Base-by-base conservation (phyloP, 2,797 vertebrate genomes). In the Coregonus suidteri region DNA sequence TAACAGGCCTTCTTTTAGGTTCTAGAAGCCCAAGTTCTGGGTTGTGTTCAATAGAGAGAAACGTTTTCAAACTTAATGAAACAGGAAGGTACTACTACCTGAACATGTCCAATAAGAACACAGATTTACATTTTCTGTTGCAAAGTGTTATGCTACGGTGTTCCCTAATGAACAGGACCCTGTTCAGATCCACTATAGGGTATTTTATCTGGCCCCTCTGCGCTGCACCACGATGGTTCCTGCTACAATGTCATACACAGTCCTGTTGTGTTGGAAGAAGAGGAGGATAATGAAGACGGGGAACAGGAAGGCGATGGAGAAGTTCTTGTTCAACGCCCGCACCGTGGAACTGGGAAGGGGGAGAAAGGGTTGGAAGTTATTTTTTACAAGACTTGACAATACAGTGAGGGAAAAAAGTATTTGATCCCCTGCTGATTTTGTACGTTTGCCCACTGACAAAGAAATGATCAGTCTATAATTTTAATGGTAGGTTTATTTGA, bases 211-310 rank as follows among this genome's bases (percentile, higher is more conserved):
- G 75, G 91, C 87, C 78, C 93, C 92, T 0, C 94, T 94, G 86
- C 95, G 94, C 83, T 93, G 95, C 85, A 97, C 96, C 86, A 97
- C 96, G 73, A 97, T 96, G 86, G 96, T 97, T 82, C 96, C 95
- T 70, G 96, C 96, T 83, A 96, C 96, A 71, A 97, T 96, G 81
- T 96, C 96, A 20, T 97, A 97, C 20, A 95, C 96, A 87, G 96
- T 96, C 93, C 96, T 92, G 89, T 96, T 97, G 76, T 97, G 96
- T 84, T 96, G 96, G 86, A 96, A 96, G 90, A 96, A 96, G 78
- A 97, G 94, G 82, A 96, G 88, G 0, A 95, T 96, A 87, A 96
- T 95, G 86, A 96, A 96, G 0, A 96, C 95, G 75, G 96, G 96
- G 81, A 97, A 96, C 86, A 96, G 96, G 15, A 96, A 96, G 76